Base-by-base conservation (phyloP, 2,113 vertebrate genomes). In the Gopherus evgoodei region DNA sequence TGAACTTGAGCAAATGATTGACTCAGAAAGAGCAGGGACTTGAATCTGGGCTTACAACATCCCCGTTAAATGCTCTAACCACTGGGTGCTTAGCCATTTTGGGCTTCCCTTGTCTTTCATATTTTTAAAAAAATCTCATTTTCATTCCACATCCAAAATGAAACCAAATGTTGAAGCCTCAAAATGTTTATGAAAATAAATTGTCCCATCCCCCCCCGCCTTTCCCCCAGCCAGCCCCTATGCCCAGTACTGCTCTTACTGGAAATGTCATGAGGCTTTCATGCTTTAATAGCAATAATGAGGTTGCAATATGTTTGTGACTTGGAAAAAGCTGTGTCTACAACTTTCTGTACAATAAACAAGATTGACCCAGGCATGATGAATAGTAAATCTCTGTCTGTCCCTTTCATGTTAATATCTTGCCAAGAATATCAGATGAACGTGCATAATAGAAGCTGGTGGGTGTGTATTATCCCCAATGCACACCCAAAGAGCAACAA, bases 281-380 rank as follows among this genome's bases (percentile, higher is more conserved):
- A 17, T 65, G 24, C n/a, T n/a, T 3, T 78, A 25, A 57, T 25
- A 12, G 49, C 49, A 83, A 17, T 3, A 14, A 14, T 38, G 89
- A 93, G 35, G 81, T 78, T 84, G 5, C 5, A 56, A 1, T 27
- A 27, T 17, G 5, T 1, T 75, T 11, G 50, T 11, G 16, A 47
- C 47, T 14, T 88, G 83, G 83, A 5, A 81, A 93, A 93, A 91
- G 5, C 65, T 27, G 9, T 81, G 52, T 94, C 6, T 86, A 11
- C 29, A 90, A 27, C 24, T 44, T 6, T 47, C 38, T 89, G 38
- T 62, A 3, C 29, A 13, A 84, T 9, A 88, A n/a, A 11, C 6
- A n/a, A 2, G 1, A 19, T 22, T 88, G 42, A 38, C 17, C 16
- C 44, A 4, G 2, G 52, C 4, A 88, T 17, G 2, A 38, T 0